phyloP scores from a whole-genome alignment of 2,888 invertebrate genomes.

The Pachliopta kotzebuea region DNA sequence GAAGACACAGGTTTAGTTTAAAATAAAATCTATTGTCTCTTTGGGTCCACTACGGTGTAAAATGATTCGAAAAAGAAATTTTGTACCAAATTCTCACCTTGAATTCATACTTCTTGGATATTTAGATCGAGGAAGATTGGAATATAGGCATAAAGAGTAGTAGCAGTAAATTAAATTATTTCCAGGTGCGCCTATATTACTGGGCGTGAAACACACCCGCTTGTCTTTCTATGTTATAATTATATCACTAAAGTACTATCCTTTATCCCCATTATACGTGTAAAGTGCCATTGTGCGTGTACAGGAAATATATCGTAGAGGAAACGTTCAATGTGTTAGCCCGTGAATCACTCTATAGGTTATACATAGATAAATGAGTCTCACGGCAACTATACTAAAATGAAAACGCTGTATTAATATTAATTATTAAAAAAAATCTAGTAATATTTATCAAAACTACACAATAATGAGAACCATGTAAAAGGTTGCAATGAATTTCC shows the following conservation, averaged over 20 bases:
- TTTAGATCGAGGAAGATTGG: too few relatives aligned
- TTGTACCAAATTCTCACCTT: too few relatives aligned
- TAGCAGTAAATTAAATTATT: slow-evolving; percentile 12
- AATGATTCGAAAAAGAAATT: too few relatives aligned
- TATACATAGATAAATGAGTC: not conserved
- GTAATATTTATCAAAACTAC: too few relatives aligned
- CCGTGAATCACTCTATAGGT: not conserved
- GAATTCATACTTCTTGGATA: too few relatives aligned
- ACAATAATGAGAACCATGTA: too few relatives aligned
- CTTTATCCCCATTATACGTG: slow-evolving; percentile 41
- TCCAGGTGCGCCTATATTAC: not conserved
- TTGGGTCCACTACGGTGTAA: too few relatives aligned
- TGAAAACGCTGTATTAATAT: not conserved
- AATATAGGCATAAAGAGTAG: not conserved
- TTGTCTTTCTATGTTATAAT: slow-evolving; percentile 5
- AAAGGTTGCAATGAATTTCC: too few relatives aligned
- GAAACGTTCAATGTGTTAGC: slow-evolving; percentile 19
- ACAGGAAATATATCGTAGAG: slow-evolving; percentile 43
- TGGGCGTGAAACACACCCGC: not conserved
- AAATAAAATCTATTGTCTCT: not conserved
- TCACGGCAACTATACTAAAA: not conserved
- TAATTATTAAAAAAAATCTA: too few relatives aligned
- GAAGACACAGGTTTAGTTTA: too few relatives aligned
- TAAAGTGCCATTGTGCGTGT: slow-evolving; percentile 47
- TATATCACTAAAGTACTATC: slow-evolving; percentile 12